Evolutionary conservation across 1,140 invertebrate genomes (phyloP), one percentile per base, ranked within the genome.

Genomic region (Hyles vespertilio): DNA sequence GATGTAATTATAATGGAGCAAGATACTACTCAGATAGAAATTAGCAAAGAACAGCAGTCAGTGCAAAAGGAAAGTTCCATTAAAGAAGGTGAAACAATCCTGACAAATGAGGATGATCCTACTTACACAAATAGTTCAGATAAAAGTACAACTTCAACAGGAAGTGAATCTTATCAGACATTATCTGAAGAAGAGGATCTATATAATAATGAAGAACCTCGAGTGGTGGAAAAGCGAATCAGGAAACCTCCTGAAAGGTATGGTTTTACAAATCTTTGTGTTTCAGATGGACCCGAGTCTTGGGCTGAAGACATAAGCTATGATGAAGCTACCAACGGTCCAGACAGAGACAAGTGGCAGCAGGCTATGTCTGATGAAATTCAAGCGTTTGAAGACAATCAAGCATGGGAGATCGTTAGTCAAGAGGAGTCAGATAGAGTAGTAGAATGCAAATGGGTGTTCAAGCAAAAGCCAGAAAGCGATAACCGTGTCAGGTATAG

Each of bases 391-490:
- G 11, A 68, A 32, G 61, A 72, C 3, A 68, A 63, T 40, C 32
- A 68, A 50, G 65, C 61, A n/a, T 69, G 61, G 63, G 46, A 47
- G 7, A 22, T 70, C 9, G 64, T 36, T 36, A 36, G 36, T 7
- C 60, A 2, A 40, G 8, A 5, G 49, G 36, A 56, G 48, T 61
- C 53, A 36, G 55, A 55, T 56, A 65, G 40, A 46, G 40, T 71
- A 2, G 65, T 71, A 3, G 44, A 72, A 47, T 69, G 63, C 11
- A 65, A 63, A 32, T 71, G 69, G 65, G 66, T 72, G 0, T 59
- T 61, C 1, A 60, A 60, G 33, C 65, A 61, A 53, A 71, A 71
- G 9, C 36, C n/a, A 6, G 60, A 71, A 7, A 59, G 58, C 63
- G 55, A 65, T 11, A 61, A 67, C 61, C 58, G 9, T 22, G 58